phyloP scores from a whole-genome alignment of 2,113 vertebrate genomes.

The Theristicus caerulescens region DNA sequence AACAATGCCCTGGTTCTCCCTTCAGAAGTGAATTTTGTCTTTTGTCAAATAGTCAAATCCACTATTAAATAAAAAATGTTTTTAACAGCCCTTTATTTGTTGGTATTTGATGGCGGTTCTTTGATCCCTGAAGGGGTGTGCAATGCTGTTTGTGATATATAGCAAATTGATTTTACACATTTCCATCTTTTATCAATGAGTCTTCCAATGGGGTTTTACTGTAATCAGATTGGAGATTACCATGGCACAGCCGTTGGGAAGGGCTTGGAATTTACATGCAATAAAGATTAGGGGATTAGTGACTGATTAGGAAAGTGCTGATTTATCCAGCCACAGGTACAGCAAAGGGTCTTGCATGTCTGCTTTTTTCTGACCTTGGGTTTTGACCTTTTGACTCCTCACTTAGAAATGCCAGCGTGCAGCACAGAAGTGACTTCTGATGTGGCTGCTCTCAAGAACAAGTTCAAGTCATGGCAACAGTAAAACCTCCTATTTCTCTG shows the following conservation, averaged over 20 bases:
- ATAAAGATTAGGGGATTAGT: conserved; percentile 50
- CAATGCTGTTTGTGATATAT: not conserved
- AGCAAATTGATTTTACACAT: conserved; percentile 21
- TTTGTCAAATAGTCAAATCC: not conserved
- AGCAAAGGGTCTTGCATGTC: not conserved
- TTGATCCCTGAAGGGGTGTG: not conserved
- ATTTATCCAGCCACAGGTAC: conserved; percentile 27
- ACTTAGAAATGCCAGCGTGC: not conserved
- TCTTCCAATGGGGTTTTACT: not conserved
- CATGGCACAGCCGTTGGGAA: not conserved
- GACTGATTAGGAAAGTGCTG: not conserved
- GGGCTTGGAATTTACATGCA: conserved; percentile 23
- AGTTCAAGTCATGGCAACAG: not conserved
- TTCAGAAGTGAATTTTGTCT: not conserved
- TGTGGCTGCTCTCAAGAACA: not conserved
- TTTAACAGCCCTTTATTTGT: not conserved
- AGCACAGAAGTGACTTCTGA: not conserved
- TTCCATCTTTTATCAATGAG: not conserved
- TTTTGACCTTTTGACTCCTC: conserved; percentile 25
- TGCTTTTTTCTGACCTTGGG: not conserved
- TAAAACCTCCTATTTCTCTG: not conserved
- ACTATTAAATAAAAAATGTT: not conserved
- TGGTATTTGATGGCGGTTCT: not conserved
- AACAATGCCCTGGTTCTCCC: not conserved
- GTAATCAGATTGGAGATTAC: not conserved